Conservation (phyloP, 30 jellyfish, hydroid and myxozoan species). For the Pelagia noctiluca region DNA sequence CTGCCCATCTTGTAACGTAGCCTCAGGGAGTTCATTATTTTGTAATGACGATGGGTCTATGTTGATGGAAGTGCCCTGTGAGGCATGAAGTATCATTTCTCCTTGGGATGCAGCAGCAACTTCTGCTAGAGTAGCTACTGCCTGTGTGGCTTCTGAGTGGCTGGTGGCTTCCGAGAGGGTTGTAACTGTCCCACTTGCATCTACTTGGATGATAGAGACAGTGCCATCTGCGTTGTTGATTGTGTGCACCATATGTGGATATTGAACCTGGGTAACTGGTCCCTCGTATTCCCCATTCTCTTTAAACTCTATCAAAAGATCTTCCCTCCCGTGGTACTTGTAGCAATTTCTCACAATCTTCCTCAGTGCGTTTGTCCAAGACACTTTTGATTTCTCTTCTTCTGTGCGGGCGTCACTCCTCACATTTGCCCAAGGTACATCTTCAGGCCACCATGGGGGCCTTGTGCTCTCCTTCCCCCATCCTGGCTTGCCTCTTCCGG, state of each 20-base stretch:
- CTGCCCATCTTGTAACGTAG: slow-evolving; percentile 95
- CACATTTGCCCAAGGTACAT: slow-evolving; percentile 99
- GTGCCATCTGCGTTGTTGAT: slow-evolving; percentile 98
- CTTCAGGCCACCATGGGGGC: slow-evolving; percentile 99
- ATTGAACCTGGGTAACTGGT: slow-evolving; percentile 82
- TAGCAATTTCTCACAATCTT: slow-evolving; percentile 92
- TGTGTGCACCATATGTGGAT: slow-evolving; percentile 98
- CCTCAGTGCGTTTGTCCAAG: slow-evolving; percentile 98
- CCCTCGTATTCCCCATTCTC: slow-evolving; percentile 58
- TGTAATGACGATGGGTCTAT: slow-evolving; percentile 80
- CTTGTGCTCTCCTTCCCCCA: slow-evolving; percentile 98
- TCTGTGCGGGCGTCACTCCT: slow-evolving; percentile 98
- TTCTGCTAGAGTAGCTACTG: slow-evolving; percentile 98
- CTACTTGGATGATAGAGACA: slow-evolving; percentile 95
- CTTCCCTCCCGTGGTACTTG: slow-evolving; percentile 94
- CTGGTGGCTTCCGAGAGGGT: slow-evolving; percentile 91
- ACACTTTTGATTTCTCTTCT: slow-evolving; percentile 86
- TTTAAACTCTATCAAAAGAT: slow-evolving; percentile 86
- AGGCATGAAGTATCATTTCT: slow-evolving; percentile 72
- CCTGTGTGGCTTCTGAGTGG: slow-evolving; percentile 98
- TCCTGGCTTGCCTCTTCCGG: slow-evolving; percentile 99
- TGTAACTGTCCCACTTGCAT: slow-evolving; percentile 97
- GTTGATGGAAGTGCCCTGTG: slow-evolving; percentile 61
- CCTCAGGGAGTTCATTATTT: slow-evolving; percentile 70
- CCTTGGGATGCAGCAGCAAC: slow-evolving; percentile 99